Percentiles rank a stretch among this genome's conserved stretches.
Conservation (phyloP, 2,113 vertebrate species). For the Tachysurus fulvidraco region DNA sequence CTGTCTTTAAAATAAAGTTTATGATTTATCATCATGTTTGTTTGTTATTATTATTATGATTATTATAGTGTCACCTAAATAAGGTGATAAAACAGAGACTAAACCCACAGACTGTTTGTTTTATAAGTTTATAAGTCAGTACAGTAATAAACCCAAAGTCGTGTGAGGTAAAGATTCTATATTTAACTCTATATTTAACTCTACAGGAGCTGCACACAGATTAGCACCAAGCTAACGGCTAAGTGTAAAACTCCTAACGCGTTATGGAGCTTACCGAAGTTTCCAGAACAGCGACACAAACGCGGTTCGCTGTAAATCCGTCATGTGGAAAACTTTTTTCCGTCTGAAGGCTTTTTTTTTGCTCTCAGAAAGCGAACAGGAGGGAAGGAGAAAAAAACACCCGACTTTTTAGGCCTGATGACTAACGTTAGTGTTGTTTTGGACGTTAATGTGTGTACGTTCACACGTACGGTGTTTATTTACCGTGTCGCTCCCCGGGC, state of each 20-base stretch:
- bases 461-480: conserved; percentile 25
- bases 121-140: background rate
- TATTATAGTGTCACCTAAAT: too few species aligned
- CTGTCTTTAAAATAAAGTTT: too few species aligned
- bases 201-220: background rate
- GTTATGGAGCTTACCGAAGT: background rate
- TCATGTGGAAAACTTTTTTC: conserved; percentile 9
- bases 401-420: background rate
- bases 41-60: background rate
- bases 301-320: background rate
- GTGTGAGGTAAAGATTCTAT: background rate
- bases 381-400: too few species aligned
- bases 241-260: too few species aligned
- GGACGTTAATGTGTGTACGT: background rate
- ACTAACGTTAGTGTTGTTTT: background rate
- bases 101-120: too few species aligned
- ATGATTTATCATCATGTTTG: too few species aligned
- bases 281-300: background rate
- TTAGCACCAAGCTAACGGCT: background rate
- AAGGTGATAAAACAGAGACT: too few species aligned
- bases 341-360: conserved; percentile 13
- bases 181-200: background rate
- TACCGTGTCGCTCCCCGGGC: conserved; percentile 77
- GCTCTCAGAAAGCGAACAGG: background rate
- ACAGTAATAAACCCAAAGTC: background rate